Evolutionary conservation across 1,140 invertebrate genomes (phyloP), one percentile per base, ranked within the genome.

Genomic region (Drosophila athabasca): DNA sequence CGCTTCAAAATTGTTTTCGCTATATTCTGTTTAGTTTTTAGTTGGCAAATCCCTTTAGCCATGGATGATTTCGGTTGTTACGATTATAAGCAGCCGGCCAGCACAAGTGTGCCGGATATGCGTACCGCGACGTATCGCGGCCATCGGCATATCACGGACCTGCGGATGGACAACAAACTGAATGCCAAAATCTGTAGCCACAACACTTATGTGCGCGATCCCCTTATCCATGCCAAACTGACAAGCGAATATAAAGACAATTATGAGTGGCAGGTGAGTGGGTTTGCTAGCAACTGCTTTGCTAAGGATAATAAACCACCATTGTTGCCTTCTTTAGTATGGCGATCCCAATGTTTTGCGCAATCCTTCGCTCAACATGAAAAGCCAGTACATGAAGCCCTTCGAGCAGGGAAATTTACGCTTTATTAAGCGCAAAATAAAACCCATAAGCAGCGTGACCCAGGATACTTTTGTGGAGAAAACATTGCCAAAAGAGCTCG

Each of bases 61-160:
- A 85, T 91, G 79, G 84, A 91, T 66, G 90, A 79, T 9, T 91
- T 85, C 46, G 90, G 83, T 43, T 81, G 80, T 51, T 84, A 88
- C 6, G 90, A 91, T 71, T 73, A 89, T 46, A 90, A 88, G 73
- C 53, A 54, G 15, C 90, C 90, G 1, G 41, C 29, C 2, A 55
- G 43, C 15, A 60, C 72, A 4, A 59, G 51, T n/a, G 44, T 76
- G 8, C 41, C 62, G 1, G 90, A 91, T 67, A 79, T 76, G 85
- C 71, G 90, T 13, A 91, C 90, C 6, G 84, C 90, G 2, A 66
- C 67, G 0, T 90, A 91, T 62, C 72, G 83, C 6, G 84, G 74
- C 2, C 85, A 91, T 55, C 75, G 73, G n/a, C 51, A 85, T 26
- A 76, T 91, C 43, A 91, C 70, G 0, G 90, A 91, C 24, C 61